Evolutionary conservation across 2,797 vertebrate genomes (phyloP), one percentile per base, ranked within the genome.

Genomic region (Momotus momota): DNA sequence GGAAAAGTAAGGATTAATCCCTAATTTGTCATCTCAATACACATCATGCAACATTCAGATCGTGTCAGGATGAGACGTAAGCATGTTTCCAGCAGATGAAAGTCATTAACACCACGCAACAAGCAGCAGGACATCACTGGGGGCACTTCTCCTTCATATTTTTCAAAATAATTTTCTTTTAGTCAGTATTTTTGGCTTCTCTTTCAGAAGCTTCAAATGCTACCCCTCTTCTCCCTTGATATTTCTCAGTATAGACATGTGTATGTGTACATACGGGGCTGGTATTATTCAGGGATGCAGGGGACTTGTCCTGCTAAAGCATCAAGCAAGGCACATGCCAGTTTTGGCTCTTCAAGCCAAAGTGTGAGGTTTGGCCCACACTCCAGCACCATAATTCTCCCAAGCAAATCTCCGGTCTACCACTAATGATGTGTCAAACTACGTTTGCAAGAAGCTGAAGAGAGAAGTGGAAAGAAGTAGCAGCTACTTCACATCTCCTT

Each of bases 401-500:
- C 43, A 49, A 46, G 19, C 16, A 73, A 11, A 26, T 14, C 48
- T 40, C 54, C 17, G 40, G 19, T 69, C n/a, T 61, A 8, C 20
- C 8, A 48, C 13, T 81, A 84, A 72, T 29, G 13, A 65, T 3
- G 45, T 72, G 52, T 26, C 85, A 81, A 83, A 51, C 18, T 18
- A 3, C 0, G 12, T 26, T 12, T 67, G 33, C 49, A 33, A 0
- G 6, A 83, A 81, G 69, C 62, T 15, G 25, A 58, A 58, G 45
- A 57, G 57, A 69, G 62, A 95, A 92, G 57, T 72, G 10, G 90
- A 87, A 93, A 88, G 78, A 35, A 43, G 60, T 9, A 93, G 65
- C 41, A 79, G 55, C 12, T 88, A 85, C 88, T 94, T 92, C 86
- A 96, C 18, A 86, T 55, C 88, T 94, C 70, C 80, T 92, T 96